These are phyloP conservation scores for Melanostoma scalare DNA, from an alignment of 2,888 invertebrate species.

Conservation along the genomic window DNA sequence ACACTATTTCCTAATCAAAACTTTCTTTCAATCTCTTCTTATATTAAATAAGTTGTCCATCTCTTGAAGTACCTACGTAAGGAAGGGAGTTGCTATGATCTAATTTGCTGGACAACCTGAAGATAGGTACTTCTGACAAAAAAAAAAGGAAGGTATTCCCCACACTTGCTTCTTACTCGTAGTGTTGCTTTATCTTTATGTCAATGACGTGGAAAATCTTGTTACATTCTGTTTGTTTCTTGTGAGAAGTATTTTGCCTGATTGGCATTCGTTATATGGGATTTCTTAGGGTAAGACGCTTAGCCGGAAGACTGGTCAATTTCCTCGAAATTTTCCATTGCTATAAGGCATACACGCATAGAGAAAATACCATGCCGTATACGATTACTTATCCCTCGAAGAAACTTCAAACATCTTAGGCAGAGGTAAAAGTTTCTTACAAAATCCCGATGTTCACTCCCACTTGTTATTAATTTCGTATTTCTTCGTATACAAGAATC, in stretches of 20 bases:
- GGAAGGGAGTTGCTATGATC: neutral
- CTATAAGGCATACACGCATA: slow-evolving; percentile 9
- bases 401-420: slow-evolving; percentile 1
- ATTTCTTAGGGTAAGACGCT: neutral
- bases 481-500: slow-evolving; percentile 21
- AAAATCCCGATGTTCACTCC: slow-evolving; percentile 13
- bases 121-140: neutral
- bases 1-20: slow-evolving; percentile 54
- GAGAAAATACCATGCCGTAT: neutral
- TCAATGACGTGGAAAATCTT: slow-evolving; percentile 18
- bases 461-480: slow-evolving; percentile 49
- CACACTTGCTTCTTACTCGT: slow-evolving; percentile 14
- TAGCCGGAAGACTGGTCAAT: slow-evolving; percentile 61
- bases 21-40: neutral
- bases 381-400: neutral
- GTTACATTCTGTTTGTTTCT: slow-evolving; percentile 13
- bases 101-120: slow-evolving; percentile 25
- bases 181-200: neutral
- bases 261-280: slow-evolving; percentile 54
- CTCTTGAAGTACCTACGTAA: slow-evolving; percentile 1
- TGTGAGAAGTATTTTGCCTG: slow-evolving; percentile 50
- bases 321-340: slow-evolving; percentile 45
- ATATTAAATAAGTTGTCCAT: neutral
- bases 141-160: neutral
- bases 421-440: neutral